A percentile compares a stretch with the other conserved stretches of the same genome.
Conservation (phyloP, 2,888 invertebrate species). For the Crepidodera aurea region DNA sequence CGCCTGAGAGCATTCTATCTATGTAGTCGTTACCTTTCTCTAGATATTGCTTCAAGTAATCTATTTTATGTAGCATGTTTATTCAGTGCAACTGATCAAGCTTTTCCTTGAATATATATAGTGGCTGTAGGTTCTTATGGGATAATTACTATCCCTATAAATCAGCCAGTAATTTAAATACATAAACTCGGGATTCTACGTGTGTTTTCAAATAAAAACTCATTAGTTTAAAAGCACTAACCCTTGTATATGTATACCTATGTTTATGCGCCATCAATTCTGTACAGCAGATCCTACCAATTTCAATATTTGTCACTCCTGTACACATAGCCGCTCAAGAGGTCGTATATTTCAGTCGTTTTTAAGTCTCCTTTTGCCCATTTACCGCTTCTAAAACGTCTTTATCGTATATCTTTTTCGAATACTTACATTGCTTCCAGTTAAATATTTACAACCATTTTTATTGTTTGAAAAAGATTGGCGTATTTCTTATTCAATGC, state of each 20-base stretch:
- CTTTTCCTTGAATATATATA: too few relatives aligned
- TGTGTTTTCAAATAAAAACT: constrained; percentile 8
- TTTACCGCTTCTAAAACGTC: neutral
- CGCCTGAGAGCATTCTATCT: too few relatives aligned
- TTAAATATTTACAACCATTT: neutral
- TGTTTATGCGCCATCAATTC: constrained; percentile 10
- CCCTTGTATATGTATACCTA: constrained; percentile 8
- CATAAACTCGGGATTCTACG: neutral
- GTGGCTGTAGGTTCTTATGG: too few relatives aligned
- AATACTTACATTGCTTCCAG: neutral
- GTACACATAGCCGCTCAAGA: neutral
- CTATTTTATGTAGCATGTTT: too few relatives aligned
- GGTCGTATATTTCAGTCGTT: neutral
- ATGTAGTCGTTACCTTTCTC: too few relatives aligned
- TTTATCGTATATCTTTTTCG: neutral
- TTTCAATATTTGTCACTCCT: constrained; percentile 11
- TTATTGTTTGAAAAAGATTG: neutral
- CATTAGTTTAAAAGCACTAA: constrained; percentile 22
- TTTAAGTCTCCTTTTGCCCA: neutral
- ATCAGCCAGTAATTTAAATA: too few relatives aligned
- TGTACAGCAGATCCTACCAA: too few relatives aligned
- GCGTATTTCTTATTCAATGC: neutral
- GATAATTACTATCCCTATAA: neutral
- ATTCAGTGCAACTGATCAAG: too few relatives aligned
- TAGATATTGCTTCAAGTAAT: too few relatives aligned